Percentiles rank a stretch among this genome's conserved stretches.
Conservation (phyloP, 35 echinoderm and acorn worm species). For the Amphiura filiformis region DNA sequence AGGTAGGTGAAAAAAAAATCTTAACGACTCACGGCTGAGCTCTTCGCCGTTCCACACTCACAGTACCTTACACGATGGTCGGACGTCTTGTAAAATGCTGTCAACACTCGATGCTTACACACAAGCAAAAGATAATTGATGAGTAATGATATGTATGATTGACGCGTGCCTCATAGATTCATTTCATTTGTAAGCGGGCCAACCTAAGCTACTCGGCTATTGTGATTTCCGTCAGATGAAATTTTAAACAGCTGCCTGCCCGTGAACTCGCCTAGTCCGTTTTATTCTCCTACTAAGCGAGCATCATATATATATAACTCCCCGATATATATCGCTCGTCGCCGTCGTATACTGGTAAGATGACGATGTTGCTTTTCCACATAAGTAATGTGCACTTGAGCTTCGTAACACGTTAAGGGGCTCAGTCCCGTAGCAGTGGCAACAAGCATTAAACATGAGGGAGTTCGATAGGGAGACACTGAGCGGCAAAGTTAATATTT, state of each 20-base stretch:
- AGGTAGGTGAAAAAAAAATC: background rate
- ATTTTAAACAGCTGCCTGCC: conserved; percentile 6
- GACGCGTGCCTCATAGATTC: conserved; percentile 3
- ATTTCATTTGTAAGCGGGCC: conserved; percentile 13
- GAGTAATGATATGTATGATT: conserved; percentile 9
- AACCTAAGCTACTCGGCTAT: conserved; percentile 1
- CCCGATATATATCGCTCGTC: too few relatives aligned
- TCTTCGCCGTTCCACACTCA: too few relatives aligned
- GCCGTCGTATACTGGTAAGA: too few relatives aligned
- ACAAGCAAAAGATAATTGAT: conserved; percentile 7
- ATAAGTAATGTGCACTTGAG: background rate
- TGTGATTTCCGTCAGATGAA: background rate
- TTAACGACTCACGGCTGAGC: background rate
- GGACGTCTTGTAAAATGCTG: conserved; percentile 5
- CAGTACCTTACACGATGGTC: background rate
- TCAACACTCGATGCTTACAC: background rate
- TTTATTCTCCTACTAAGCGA: background rate
- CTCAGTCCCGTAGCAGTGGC: too few relatives aligned
- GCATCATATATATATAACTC: too few relatives aligned
- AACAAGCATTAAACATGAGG: too few relatives aligned
- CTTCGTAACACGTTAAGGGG: too few relatives aligned
- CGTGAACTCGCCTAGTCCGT: conserved; percentile 4
- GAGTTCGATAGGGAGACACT: too few relatives aligned
- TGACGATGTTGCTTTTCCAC: background rate
- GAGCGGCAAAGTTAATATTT: too few relatives aligned